Conservation (phyloP, 2,888 invertebrate species). For the Gastrophysa polygoni region DNA sequence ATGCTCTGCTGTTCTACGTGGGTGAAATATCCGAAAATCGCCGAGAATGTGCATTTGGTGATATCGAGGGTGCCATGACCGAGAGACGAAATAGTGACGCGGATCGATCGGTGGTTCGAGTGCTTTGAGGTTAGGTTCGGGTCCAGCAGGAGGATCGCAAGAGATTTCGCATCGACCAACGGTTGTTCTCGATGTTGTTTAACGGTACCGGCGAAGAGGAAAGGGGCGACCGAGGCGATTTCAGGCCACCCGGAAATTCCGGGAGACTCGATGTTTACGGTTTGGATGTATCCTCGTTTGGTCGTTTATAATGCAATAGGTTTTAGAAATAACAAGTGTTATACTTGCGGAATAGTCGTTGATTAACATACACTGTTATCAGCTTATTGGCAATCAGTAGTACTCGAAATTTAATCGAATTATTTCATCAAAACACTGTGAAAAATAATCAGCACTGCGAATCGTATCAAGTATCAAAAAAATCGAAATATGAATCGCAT, state of each 20-base stretch:
- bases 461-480: too few relatives aligned
- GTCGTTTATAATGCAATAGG: too few relatives aligned
- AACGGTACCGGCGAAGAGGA: not conserved
- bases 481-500: too few relatives aligned
- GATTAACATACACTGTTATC: too few relatives aligned
- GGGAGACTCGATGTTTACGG: too few relatives aligned
- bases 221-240: not conserved
- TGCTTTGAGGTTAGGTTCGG: conserved; percentile 7
- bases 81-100: conserved; percentile 18
- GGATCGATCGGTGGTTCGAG: conserved; percentile 14
- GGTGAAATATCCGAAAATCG: conserved; percentile 33
- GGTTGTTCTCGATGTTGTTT: not conserved
- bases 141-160: not conserved
- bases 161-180: not conserved
- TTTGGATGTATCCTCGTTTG: too few relatives aligned
- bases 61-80: conserved; percentile 34
- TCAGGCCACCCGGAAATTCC: not conserved
- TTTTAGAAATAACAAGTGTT: too few relatives aligned
- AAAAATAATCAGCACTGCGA: too few relatives aligned
- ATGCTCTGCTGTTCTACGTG: conserved; percentile 38
- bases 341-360: too few relatives aligned
- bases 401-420: too few relatives aligned
- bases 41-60: conserved; percentile 46
- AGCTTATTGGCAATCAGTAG: too few relatives aligned
- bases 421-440: too few relatives aligned